Conservation (phyloP, 2,113 vertebrate genomes). For the Nycticryphes semicollaris region DNA sequence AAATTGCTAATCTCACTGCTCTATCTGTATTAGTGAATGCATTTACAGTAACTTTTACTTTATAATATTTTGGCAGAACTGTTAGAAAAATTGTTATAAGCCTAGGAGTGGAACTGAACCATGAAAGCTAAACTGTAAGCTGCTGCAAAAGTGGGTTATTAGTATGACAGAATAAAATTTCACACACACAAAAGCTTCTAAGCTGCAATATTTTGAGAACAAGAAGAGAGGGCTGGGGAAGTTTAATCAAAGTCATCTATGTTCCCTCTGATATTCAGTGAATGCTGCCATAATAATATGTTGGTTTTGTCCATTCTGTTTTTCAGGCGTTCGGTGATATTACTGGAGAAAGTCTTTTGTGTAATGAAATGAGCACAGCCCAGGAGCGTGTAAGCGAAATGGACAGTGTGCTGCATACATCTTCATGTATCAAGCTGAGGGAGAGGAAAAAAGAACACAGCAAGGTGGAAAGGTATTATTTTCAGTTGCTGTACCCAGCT, state of each 20-base stretch:
- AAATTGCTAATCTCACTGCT: conserved; percentile 33
- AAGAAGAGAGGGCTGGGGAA: not conserved
- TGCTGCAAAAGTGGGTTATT: conserved; percentile 49
- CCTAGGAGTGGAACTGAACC: conserved; percentile 52
- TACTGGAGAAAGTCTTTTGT: conserved; percentile 27
- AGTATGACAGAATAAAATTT: conserved; percentile 70
- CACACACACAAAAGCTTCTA: conserved; percentile 37
- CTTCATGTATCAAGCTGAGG: conserved; percentile 23
- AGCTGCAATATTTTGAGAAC: conserved; percentile 26
- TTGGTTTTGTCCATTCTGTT: conserved; percentile 9
- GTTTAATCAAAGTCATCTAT: conserved; percentile 23
- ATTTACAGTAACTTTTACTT: conserved; percentile 22
- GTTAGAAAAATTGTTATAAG: conserved; percentile 61
- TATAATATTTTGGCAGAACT: conserved; percentile 50
- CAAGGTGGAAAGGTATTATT: conserved; percentile 70
- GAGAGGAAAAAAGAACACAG: conserved; percentile 74
- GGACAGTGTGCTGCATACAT: not conserved
- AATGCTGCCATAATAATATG: not conserved
- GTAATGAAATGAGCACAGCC: conserved; percentile 4
- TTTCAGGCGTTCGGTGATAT: conserved; percentile 83
- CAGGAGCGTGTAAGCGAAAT: conserved; percentile 19
- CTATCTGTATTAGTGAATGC: conserved; percentile 53
- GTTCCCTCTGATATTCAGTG: not conserved
- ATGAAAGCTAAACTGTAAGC: conserved; percentile 60
- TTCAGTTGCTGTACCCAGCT: not conserved